A percentile compares a stretch with the other conserved stretches of the same genome.
phyloP scores from a whole-genome alignment of 2,888 invertebrate genomes.

The Nomada ruficornis region DNA sequence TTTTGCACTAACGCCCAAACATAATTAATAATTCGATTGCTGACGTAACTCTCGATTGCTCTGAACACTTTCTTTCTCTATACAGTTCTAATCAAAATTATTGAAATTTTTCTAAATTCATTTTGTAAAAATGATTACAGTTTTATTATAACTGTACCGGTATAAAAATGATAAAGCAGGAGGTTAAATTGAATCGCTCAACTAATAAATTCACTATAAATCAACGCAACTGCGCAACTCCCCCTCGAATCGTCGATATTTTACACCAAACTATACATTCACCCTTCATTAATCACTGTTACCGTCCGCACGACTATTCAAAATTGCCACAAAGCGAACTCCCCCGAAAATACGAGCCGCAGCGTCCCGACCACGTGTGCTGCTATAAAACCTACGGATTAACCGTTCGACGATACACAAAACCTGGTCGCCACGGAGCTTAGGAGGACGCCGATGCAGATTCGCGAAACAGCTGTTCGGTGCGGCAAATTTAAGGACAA shows the following conservation, averaged over 20 bases:
- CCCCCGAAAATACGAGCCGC: neutral
- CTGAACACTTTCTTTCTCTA: too few relatives aligned
- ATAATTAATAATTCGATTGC: too few relatives aligned
- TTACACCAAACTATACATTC: neutral
- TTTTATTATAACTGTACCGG: too few relatives aligned
- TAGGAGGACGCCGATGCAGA: constrained; percentile 3
- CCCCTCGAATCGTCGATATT: neutral
- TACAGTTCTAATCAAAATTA: neutral
- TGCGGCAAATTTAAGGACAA: constrained; percentile 6
- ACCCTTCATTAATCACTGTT: neutral
- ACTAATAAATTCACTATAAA: too few relatives aligned
- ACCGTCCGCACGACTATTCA: neutral
- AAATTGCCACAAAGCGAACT: neutral
- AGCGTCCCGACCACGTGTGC: neutral
- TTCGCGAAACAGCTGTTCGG: constrained; percentile 42
- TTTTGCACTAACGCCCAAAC: too few relatives aligned
- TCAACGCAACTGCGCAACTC: too few relatives aligned
- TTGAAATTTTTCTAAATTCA: neutral
- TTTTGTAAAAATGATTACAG: too few relatives aligned
- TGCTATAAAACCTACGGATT: neutral
- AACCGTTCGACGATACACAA: neutral
- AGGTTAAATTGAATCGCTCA: too few relatives aligned
- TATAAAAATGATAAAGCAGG: too few relatives aligned
- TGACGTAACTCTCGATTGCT: too few relatives aligned
- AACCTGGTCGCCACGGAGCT: neutral